A percentile compares a stretch with the other conserved stretches of the same genome.
Conservation (phyloP, 2,113 vertebrate species). For the Cichladusa arquata region DNA sequence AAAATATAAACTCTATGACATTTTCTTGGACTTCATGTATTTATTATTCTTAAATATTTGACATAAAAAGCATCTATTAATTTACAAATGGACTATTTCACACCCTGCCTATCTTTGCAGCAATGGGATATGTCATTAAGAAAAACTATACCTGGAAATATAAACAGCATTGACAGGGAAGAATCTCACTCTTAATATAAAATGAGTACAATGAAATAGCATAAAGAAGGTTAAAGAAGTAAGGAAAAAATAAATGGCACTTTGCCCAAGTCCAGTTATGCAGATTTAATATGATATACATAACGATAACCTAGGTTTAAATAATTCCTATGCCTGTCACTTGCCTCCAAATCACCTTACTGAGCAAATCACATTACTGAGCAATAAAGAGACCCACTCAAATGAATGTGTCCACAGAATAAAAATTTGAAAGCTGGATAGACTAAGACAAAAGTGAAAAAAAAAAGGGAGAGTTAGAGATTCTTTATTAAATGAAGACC, state of each 20-base stretch:
- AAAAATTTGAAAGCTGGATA: not conserved
- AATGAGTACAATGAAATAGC: not conserved
- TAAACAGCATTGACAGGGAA: not conserved
- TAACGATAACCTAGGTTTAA: not conserved
- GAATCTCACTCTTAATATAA: not conserved
- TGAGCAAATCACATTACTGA: not conserved
- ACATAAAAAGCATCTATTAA: not conserved
- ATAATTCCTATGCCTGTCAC: not conserved
- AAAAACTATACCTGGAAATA: not conserved
- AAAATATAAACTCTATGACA: not conserved
- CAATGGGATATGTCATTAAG: not conserved
- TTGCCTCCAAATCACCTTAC: not conserved
- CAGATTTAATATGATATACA: not conserved
- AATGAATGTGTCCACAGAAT: accelerated
- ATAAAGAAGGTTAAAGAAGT: not conserved
- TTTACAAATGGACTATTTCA: not conserved
- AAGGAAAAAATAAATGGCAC: not conserved
- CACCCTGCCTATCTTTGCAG: not conserved
- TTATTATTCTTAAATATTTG: not conserved
- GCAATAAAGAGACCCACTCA: not conserved
- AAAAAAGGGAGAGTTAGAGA: accelerated
- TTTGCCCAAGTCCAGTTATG: not conserved
- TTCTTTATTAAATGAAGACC: not conserved
- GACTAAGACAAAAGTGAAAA: not conserved
- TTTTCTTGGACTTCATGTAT: not conserved